phyloP scores from a whole-genome alignment of 2,888 invertebrate species.

The Tenthredo mesomela region DNA sequence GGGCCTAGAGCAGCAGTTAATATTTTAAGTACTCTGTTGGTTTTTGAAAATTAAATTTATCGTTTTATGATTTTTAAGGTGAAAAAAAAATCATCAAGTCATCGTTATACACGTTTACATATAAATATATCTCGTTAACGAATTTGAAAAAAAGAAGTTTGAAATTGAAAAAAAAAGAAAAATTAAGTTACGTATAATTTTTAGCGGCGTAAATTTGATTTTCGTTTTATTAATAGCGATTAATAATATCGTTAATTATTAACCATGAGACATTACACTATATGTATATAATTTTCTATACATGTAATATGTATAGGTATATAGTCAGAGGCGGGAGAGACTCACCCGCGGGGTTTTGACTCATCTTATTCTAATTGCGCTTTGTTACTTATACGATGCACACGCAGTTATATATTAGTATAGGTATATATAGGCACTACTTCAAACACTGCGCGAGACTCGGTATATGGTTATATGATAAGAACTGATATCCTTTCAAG shows the following conservation, averaged over 20 bases:
- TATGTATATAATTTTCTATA: neutral
- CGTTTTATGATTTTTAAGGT: neutral
- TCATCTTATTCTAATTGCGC: conserved; percentile 3
- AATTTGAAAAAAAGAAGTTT: neutral
- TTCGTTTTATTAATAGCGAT: neutral
- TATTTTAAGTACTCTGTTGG: neutral
- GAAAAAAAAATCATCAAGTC: neutral
- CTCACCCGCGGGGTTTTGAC: neutral
- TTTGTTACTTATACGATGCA: neutral
- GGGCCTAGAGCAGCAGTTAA: too few relatives aligned
- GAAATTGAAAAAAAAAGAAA: neutral
- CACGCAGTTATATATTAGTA: neutral
- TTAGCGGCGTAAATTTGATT: neutral
- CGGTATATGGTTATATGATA: neutral
- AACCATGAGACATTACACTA: neutral
- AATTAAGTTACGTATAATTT: neutral
- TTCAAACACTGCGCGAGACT: neutral
- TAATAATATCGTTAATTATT: neutral
- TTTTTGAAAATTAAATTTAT: neutral
- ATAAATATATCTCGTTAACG: neutral
- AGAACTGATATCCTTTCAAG: neutral
- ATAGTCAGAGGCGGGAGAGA: neutral
- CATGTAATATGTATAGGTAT: neutral
- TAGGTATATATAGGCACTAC: neutral
- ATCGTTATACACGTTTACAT: neutral